phyloP scores from a whole-genome alignment of 2,797 vertebrate species.

The Phyllotis vaccarum region DNA sequence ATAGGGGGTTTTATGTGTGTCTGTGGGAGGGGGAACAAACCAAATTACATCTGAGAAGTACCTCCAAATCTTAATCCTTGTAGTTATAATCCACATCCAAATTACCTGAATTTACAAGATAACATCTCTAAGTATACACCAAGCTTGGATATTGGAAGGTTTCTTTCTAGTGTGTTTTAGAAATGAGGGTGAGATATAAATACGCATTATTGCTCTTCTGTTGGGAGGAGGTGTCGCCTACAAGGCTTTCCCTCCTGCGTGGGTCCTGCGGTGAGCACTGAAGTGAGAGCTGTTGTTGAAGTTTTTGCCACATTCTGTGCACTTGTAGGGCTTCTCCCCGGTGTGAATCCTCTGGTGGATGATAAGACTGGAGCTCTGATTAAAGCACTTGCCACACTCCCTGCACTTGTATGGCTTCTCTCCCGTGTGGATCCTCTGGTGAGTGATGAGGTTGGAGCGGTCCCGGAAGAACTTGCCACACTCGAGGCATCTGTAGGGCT shows the following conservation, averaged over 20 bases:
- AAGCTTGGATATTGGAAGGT: conserved; percentile 18
- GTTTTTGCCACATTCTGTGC: conserved; percentile 80
- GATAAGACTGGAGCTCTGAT: conserved; percentile 84
- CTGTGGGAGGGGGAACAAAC: neutral
- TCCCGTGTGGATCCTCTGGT: conserved; percentile 82
- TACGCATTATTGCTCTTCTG: neutral
- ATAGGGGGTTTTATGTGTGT: neutral
- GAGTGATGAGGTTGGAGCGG: conserved; percentile 83
- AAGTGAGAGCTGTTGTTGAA: conserved; percentile 84
- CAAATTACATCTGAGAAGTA: conserved; percentile 55
- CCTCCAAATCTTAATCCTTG: conserved; percentile 62
- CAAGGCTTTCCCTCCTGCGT: conserved; percentile 47
- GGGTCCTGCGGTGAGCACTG: conserved; percentile 81
- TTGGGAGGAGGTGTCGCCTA: neutral
- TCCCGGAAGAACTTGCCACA: conserved; percentile 84
- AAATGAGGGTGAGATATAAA: neutral
- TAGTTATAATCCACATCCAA: conserved; percentile 64
- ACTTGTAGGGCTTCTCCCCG: conserved; percentile 82
- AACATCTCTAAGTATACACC: conserved; percentile 26
- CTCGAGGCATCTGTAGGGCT: conserved; percentile 79
- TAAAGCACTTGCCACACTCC: conserved; percentile 84
- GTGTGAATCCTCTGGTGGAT: conserved; percentile 85
- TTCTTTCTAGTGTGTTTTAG: conserved; percentile 41
- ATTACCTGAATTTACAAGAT: conserved; percentile 56
- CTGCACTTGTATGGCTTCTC: conserved; percentile 83